These are phyloP conservation scores for Formica exsecta DNA, from an alignment of 1,140 invertebrate genomes.

Conservation along the genomic window DNA sequence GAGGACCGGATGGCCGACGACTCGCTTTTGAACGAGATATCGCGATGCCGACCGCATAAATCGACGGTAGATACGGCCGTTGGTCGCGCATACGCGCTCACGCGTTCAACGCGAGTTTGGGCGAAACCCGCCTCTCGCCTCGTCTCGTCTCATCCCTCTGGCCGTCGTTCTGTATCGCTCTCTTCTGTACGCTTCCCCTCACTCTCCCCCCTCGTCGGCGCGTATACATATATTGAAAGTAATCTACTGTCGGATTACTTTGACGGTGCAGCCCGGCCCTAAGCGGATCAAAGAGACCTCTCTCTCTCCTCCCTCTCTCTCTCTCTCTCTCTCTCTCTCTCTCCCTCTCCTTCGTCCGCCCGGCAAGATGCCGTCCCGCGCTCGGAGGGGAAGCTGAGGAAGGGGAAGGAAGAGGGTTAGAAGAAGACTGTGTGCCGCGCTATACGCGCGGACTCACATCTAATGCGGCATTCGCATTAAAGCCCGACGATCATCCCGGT, in stretches of 20 bases:
- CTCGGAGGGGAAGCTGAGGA: not conserved
- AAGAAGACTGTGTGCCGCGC: slow-evolving; percentile 27
- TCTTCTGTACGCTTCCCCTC: not conserved
- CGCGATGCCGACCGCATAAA: slow-evolving; percentile 72
- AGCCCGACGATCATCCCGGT: slow-evolving; percentile 65
- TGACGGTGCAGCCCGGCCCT: slow-evolving; percentile 69
- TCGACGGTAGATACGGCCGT: slow-evolving; percentile 69
- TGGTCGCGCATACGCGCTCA: slow-evolving; percentile 44
- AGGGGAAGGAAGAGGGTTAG: not conserved
- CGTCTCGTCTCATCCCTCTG: not conserved
- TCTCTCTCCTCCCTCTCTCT: not conserved
- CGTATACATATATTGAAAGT: slow-evolving; percentile 71
- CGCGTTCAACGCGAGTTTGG: slow-evolving; percentile 22
- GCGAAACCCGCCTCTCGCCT: not conserved
- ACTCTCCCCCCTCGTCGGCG: slow-evolving; percentile 34
- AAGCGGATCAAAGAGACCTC: slow-evolving; percentile 76
- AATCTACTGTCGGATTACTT: slow-evolving; percentile 79
- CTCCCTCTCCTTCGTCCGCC: slow-evolving; percentile 7
- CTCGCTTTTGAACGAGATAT: slow-evolving; percentile 75
- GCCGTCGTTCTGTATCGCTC: too few species aligned
- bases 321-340: slow-evolving; percentile 1
- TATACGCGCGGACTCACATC: slow-evolving; percentile 65
- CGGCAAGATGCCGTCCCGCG: slow-evolving; percentile 33
- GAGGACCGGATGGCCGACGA: slow-evolving; percentile 63
- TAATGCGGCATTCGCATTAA: slow-evolving; percentile 74